These are phyloP conservation scores for Stratiomys singularior DNA, from an alignment of 2,888 invertebrate genomes.

Conservation along the genomic window DNA sequence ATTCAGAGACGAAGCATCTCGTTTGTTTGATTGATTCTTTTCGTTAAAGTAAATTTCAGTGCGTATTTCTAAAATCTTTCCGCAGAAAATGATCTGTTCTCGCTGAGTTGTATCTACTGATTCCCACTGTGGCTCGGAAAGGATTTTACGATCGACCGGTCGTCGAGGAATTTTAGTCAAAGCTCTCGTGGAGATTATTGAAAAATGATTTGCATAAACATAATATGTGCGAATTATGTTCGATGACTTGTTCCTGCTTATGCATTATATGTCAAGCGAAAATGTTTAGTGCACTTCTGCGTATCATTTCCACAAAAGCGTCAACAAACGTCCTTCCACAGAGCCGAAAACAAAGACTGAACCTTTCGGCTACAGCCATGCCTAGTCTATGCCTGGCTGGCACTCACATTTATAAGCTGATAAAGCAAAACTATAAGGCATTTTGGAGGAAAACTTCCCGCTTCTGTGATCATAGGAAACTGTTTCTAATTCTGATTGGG, in stretches of 20 bases:
- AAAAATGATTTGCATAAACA: slow-evolving; percentile 45
- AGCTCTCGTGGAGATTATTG: slow-evolving; percentile 22
- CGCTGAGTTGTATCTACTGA: too few species aligned
- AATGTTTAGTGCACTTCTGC: slow-evolving; percentile 27
- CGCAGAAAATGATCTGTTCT: too few species aligned
- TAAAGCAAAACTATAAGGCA: neutral
- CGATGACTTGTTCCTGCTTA: slow-evolving; percentile 25
- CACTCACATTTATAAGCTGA: neutral
- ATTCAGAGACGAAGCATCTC: too few species aligned
- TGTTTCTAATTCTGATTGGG: slow-evolving; percentile 6
- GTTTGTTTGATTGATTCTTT: too few species aligned
- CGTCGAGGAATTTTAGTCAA: neutral
- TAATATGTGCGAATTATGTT: slow-evolving; percentile 35
- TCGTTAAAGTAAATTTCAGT: too few species aligned
- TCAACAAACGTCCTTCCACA: neutral
- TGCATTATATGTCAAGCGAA: slow-evolving; percentile 33
- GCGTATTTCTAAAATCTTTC: too few species aligned
- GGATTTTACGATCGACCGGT: too few species aligned
- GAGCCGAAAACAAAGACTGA: neutral
- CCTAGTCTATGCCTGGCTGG: neutral
- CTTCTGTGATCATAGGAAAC: slow-evolving; percentile 8
- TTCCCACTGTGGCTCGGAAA: too few species aligned
- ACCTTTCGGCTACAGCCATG: neutral
- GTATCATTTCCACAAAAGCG: neutral
- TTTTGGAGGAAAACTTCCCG: neutral